Conservation (phyloP, 30 jellyfish, hydroid and myxozoan species). For the Aurelia sp. region DNA sequence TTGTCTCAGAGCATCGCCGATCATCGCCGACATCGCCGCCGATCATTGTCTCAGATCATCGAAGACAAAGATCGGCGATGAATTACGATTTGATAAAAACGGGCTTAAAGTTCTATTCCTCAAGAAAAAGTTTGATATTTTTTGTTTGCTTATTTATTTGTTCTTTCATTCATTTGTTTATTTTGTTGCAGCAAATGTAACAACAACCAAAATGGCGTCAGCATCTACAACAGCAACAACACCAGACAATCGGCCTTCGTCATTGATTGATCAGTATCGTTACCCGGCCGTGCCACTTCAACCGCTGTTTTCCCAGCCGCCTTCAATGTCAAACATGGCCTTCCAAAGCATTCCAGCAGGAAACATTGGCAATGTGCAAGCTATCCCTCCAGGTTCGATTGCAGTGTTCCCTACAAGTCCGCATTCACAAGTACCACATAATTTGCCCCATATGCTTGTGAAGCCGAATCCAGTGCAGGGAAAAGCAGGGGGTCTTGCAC, state of each 20-base stretch:
- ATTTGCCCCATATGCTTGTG: conserved; percentile 43
- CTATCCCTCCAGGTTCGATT: conserved; percentile 47
- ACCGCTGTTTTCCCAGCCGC: conserved; percentile 46
- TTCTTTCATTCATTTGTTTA: too few species aligned
- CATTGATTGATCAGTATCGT: conserved; percentile 25
- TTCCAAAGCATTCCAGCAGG: conserved; percentile 67
- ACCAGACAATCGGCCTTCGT: conserved; percentile 15
- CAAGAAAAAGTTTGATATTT: too few species aligned
- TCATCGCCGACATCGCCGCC: too few species aligned
- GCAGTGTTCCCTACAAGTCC: conserved; percentile 63
- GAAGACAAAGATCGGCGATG: too few species aligned
- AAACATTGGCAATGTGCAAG: conserved; percentile 48
- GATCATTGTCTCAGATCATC: too few species aligned
- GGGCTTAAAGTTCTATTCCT: too few species aligned
- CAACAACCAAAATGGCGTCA: too few species aligned
- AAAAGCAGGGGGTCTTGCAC: conserved; percentile 73
- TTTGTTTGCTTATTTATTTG: too few species aligned
- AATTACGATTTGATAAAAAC: too few species aligned
- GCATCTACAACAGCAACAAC: not conserved
- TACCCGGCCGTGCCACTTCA: conserved; percentile 63
- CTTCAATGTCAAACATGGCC: conserved; percentile 43
- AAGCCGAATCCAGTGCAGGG: conserved; percentile 46
- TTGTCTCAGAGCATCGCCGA: too few species aligned
- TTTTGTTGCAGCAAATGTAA: too few species aligned
- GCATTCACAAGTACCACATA: conserved; percentile 55